Base-by-base conservation (phyloP, 1,140 invertebrate species). In the Zaprionus nigranus region DNA sequence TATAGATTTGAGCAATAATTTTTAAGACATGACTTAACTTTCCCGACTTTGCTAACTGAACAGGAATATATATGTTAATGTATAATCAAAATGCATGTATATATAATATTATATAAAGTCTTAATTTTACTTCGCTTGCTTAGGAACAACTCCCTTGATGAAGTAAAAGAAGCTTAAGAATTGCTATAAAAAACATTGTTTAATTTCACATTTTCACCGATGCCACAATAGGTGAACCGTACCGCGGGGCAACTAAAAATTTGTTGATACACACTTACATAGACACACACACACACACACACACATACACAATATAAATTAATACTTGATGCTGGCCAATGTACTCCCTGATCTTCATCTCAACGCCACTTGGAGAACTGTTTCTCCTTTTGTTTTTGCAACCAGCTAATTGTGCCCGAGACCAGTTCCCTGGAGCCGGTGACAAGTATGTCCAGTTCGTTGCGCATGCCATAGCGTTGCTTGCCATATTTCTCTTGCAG, bases 341-440 rank as follows among this genome's bases (percentile, higher is more conserved):
- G 30, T 34, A 11, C 30, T 11, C 30, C 30, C 30, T 11, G 3
- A 34, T 11, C 3, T 11, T 34, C 3, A 34, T 34, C 30, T 34
- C 30, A 36, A 60, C 40, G 54, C 60, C 60, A 64, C 24, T 75
- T 49, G 43, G 12, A 36, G 36, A 71, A 53, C 15, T 63, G 22
- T 0, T 46, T 34, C 2, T 67, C 59, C n/a, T 79, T 90, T 34
- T 77, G 51, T 15, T 75, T 71, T 11, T 88, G 62, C 1, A 90
- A 13, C 20, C 15, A 43, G 2, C 36, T 11, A 0, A 99, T 93
- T 13, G 96, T 94, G 30, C 96, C 96, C 3, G 98, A 98, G 12
- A 99, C 96, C 63, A 99, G 93, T 94, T 98, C 97, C 59, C 99
- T 92, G 34, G 98, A 99, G 3, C 98, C 98, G 11, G 98, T 98